Conservation (phyloP, 2,888 invertebrate species). For the Xanthorhoe designata region DNA sequence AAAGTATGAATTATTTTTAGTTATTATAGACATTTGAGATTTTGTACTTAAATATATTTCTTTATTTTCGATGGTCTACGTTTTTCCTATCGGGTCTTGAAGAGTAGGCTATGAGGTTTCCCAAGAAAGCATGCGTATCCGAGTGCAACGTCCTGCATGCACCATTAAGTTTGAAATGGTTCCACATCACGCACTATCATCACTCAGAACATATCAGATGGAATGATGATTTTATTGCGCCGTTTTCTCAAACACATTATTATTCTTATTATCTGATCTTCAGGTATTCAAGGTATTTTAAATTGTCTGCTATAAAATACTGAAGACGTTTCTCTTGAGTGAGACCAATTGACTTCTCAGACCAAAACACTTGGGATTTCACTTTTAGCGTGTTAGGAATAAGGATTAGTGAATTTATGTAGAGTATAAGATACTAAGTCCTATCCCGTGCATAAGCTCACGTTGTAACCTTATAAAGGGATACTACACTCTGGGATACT, state of each 20-base stretch:
- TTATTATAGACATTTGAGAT: neutral
- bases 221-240: constrained; percentile 34
- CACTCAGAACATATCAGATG: constrained; percentile 44
- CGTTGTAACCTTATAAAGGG: too few species aligned
- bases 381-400: too few species aligned
- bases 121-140: constrained; percentile 49
- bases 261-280: neutral
- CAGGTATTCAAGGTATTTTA: neutral
- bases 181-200: constrained; percentile 62
- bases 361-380: too few species aligned
- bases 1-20: neutral
- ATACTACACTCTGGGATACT: too few species aligned
- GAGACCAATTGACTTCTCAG: too few species aligned
- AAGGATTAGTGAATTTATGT: too few species aligned
- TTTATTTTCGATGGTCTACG: neutral
- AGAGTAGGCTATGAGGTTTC: constrained; percentile 30
- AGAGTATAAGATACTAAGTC: too few species aligned
- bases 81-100: neutral
- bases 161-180: constrained; percentile 70
- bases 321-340: too few species aligned
- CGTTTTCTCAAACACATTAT: neutral
- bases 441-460: too few species aligned
- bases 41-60: neutral
- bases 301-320: neutral
- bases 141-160: constrained; percentile 77